These are phyloP conservation scores for Crotalus helleri DNA, from an alignment of 2,113 vertebrate species.

Conservation along the genomic window DNA sequence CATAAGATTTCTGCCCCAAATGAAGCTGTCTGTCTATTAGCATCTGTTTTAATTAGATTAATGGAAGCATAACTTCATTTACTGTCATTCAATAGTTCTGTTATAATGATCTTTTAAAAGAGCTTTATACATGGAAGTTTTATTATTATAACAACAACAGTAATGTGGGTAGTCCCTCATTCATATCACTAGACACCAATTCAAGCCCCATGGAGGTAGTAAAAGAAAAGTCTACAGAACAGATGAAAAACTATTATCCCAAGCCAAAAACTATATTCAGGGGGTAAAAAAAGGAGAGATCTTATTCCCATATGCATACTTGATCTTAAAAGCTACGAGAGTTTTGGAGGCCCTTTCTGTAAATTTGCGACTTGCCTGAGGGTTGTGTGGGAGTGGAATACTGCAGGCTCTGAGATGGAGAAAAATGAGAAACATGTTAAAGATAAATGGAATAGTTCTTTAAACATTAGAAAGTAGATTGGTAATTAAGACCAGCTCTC, in stretches of 20 bases:
- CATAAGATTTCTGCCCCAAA: not conserved
- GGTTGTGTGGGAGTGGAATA: constrained; percentile 69
- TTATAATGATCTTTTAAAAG: not conserved
- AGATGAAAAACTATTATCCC: constrained; percentile 56
- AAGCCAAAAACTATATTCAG: constrained; percentile 63
- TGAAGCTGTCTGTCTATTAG: not conserved
- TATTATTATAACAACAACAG: not conserved
- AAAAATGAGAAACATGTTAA: constrained; percentile 79
- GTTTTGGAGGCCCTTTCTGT: constrained; percentile 52
- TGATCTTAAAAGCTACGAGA: constrained; percentile 60
- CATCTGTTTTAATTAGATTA: not conserved
- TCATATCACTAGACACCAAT: constrained; percentile 16
- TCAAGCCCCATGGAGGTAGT: constrained; percentile 47
- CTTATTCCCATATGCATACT: constrained; percentile 46
- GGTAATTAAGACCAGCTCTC: constrained; percentile 78
- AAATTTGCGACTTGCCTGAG: constrained; percentile 69
- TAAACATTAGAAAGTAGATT: constrained; percentile 76
- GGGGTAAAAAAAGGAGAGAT: constrained; percentile 16
- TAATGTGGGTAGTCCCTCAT: not conserved
- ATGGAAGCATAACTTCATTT: not conserved
- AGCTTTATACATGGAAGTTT: not conserved
- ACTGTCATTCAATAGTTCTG: not conserved
- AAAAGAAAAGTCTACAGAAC: constrained; percentile 54
- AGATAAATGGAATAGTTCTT: constrained; percentile 77
- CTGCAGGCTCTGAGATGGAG: constrained; percentile 68